Evolutionary conservation across 2,888 invertebrate genomes (phyloP).

Genomic region (Lomographa bimaculata): DNA sequence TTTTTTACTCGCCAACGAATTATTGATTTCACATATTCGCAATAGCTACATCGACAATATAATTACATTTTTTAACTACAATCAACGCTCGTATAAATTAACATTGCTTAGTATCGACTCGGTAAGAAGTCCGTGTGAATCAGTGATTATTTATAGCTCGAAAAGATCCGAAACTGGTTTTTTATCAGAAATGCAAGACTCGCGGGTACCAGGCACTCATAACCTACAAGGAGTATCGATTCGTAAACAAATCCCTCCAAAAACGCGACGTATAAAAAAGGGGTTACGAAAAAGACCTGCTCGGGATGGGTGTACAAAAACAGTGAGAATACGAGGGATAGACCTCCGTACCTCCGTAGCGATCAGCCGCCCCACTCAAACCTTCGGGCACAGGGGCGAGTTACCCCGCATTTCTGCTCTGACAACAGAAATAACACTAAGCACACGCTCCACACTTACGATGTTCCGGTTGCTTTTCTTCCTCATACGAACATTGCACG

Average conservation of each 20-base stretch:
- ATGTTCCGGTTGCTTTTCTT: conserved; percentile 81
- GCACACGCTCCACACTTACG: conserved; percentile 72
- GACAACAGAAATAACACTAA: conserved; percentile 69
- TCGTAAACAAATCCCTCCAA: conserved; percentile 74
- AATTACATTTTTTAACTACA: conserved; percentile 20
- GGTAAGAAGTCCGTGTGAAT: conserved; percentile 26
- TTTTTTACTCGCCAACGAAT: conserved; percentile 44
- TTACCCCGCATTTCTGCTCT: conserved; percentile 72
- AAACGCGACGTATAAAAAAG: conserved; percentile 71
- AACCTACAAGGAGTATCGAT: conserved; percentile 68
- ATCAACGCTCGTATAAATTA: conserved; percentile 16
- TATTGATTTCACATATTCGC: conserved; percentile 41
- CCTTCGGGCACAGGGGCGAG: conserved; percentile 66
- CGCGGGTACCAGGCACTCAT: conserved; percentile 56
- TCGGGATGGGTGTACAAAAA: conserved; percentile 61
- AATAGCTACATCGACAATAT: conserved; percentile 20
- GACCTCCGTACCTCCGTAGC: conserved; percentile 78
- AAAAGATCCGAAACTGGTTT: conserved; percentile 36
- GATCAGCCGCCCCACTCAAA: conserved; percentile 71
- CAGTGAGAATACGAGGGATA: conserved; percentile 75
- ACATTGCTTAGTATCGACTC: conserved; percentile 22
- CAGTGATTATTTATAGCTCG: conserved; percentile 34
- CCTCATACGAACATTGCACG: conserved; percentile 84
- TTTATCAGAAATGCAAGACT: conserved; percentile 40
- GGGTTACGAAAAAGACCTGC: conserved; percentile 72